These are phyloP conservation scores for Mnemiopsis leidyi DNA, from an alignment of 37 sponge, comb jelly and placozoan genomes.

Conservation along the genomic window DNA sequence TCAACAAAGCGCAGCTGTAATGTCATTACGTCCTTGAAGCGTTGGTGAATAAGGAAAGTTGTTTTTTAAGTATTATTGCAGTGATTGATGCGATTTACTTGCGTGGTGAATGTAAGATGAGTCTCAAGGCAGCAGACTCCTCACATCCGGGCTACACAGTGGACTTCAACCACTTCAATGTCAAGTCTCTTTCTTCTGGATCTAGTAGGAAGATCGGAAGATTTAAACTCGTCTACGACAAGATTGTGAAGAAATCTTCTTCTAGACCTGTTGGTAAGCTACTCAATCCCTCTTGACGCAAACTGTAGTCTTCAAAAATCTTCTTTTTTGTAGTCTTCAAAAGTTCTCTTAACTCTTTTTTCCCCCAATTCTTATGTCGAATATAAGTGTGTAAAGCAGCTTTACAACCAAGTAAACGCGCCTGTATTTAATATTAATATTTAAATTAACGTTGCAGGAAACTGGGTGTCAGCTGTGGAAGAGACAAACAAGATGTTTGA, in stretches of 20 bases:
- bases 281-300: no score
- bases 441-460: slow-evolving; percentile 5
- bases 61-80: no score
- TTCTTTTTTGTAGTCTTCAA: no score
- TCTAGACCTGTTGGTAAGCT: slow-evolving; percentile 39
- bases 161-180: slow-evolving; percentile 8
- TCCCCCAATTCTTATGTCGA: no score
- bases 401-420: no score
- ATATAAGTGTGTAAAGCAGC: no score
- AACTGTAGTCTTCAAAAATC: no score
- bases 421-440: no score
- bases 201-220: slow-evolving; percentile 24
- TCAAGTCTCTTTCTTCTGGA: slow-evolving; percentile 17
- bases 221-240: slow-evolving; percentile 54
- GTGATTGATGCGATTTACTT: slow-evolving; percentile 57
- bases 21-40: no score
- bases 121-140: slow-evolving; percentile 22
- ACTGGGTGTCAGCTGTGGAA: slow-evolving; percentile 54
- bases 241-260: slow-evolving; percentile 21
- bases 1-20: no score
- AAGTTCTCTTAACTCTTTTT: no score
- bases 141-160: slow-evolving; percentile 60
- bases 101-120: slow-evolving; percentile 59
- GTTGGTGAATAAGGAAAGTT: no score
- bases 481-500: slow-evolving; percentile 24